Conservation (phyloP, 2,888 invertebrate genomes). For the Tinea trinotella region DNA sequence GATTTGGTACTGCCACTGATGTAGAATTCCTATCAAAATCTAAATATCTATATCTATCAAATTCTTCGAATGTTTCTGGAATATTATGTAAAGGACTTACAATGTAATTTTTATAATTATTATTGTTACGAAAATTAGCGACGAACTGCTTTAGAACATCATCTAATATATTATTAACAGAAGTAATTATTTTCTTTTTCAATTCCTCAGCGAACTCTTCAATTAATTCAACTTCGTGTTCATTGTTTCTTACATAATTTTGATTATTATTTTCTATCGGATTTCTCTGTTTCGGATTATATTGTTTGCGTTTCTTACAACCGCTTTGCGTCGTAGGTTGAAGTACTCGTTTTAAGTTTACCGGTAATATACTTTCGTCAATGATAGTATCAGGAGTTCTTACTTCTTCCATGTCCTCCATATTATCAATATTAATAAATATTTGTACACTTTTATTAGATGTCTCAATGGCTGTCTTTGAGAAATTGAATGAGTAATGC, state of each 20-base stretch:
- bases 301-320: constrained; percentile 4
- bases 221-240: not conserved
- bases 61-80: not conserved
- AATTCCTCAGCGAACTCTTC: not conserved
- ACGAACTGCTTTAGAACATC: not conserved
- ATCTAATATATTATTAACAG: not conserved
- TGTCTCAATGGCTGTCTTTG: too few species aligned
- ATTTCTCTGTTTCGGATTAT: constrained; percentile 1
- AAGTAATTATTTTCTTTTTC: not conserved
- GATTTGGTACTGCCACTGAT: not conserved
- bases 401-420: too few species aligned
- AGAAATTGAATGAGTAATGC: too few species aligned
- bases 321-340: not conserved
- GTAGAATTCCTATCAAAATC: not conserved
- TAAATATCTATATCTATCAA: not conserved
- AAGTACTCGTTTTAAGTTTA: too few species aligned
- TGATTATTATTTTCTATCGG: not conserved
- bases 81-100: not conserved
- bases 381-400: too few species aligned
- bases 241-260: not conserved
- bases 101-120: too few species aligned
- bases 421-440: too few species aligned
- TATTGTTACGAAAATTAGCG: not conserved
- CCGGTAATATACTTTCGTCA: too few species aligned
- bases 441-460: too few species aligned